These are phyloP conservation scores for Arenicola marina DNA, from an alignment of 2,888 invertebrate species.

Conservation along the genomic window DNA sequence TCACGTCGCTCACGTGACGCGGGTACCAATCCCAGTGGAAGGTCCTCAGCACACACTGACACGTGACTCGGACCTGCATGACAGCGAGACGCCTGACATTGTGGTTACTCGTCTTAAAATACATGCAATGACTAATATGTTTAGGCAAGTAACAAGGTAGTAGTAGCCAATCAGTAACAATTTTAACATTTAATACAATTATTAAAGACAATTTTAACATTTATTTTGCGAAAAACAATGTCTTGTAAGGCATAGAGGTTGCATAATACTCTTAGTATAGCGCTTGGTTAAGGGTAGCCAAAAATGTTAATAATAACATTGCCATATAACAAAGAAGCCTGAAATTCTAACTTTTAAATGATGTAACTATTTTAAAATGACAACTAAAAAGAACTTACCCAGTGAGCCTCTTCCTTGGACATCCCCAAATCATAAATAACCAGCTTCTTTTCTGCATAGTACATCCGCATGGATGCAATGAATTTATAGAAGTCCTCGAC, in stretches of 20 bases:
- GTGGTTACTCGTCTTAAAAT: background rate
- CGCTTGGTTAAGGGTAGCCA: too few relatives aligned
- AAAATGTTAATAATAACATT: too few relatives aligned
- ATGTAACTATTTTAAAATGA: background rate
- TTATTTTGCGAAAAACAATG: too few relatives aligned
- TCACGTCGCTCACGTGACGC: conserved; percentile 78
- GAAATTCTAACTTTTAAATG: too few relatives aligned
- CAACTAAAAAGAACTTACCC: conserved; percentile 62
- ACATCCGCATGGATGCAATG: conserved; percentile 69
- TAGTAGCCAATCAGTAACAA: too few relatives aligned
- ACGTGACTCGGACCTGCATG: conserved; percentile 46
- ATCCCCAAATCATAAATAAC: conserved; percentile 83
- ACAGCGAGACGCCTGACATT: conserved; percentile 16
- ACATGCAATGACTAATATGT: too few relatives aligned
- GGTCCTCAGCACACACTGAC: conserved; percentile 75
- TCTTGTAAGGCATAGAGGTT: too few relatives aligned
- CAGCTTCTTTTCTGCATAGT: conserved; percentile 78
- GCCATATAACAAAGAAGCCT: too few relatives aligned
- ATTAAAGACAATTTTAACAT: too few relatives aligned
- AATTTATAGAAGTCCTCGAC: conserved; percentile 42
- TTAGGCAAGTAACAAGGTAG: too few relatives aligned
- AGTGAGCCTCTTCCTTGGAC: conserved; percentile 72
- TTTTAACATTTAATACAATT: too few relatives aligned
- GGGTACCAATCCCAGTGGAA: conserved; percentile 84
- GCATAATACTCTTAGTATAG: too few relatives aligned